Evolutionary conservation across 2,113 vertebrate genomes (phyloP).

Genomic region (Turdus rufiventris): DNA sequence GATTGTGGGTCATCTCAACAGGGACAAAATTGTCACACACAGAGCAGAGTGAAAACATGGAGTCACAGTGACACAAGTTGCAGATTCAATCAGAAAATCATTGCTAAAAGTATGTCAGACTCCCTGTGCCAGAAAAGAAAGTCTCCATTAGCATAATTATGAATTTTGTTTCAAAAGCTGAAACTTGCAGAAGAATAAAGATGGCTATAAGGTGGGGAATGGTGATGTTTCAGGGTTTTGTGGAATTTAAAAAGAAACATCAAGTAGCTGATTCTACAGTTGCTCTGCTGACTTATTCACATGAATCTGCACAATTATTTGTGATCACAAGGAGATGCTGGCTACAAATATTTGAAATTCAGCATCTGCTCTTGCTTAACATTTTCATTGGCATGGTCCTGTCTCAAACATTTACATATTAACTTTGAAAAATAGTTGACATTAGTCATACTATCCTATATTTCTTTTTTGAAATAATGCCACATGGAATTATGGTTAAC

Average conservation of each 20-base stretch:
- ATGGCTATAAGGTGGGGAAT: neutral
- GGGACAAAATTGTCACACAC: neutral
- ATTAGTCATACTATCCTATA: neutral
- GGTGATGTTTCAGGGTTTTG: neutral
- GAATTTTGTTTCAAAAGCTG: neutral
- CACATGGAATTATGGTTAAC: neutral
- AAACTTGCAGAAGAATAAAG: neutral
- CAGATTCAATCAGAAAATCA: constrained; percentile 33
- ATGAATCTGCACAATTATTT: neutral
- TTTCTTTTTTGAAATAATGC: neutral
- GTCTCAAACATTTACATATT: neutral
- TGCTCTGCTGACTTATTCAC: neutral
- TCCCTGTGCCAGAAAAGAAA: neutral
- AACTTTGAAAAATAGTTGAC: neutral
- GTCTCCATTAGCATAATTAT: neutral
- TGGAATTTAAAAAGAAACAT: neutral
- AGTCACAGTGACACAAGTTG: neutral
- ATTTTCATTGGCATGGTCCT: neutral
- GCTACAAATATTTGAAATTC: neutral
- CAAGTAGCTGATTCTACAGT: neutral
- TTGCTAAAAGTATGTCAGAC: neutral
- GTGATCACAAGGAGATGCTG: neutral
- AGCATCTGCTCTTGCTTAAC: neutral
- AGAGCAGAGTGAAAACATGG: neutral
- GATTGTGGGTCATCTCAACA: neutral